Conservation (phyloP, 1,140 invertebrate genomes). For the Cherax quadricarinatus region DNA sequence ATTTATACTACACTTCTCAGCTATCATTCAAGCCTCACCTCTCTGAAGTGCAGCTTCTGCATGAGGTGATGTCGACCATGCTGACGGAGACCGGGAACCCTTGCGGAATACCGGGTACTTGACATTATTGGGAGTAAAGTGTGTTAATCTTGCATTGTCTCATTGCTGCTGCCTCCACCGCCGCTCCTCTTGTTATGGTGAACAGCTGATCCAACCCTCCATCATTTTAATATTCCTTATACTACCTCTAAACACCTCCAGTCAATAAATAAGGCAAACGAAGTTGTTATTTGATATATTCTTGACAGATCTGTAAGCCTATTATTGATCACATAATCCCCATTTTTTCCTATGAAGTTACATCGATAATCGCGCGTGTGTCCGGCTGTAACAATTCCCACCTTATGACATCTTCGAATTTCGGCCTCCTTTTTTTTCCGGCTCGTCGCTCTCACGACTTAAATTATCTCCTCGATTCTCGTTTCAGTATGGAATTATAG, state of each 20-base stretch:
- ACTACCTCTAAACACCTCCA: too few relatives aligned
- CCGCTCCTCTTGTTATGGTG: constrained; percentile 26
- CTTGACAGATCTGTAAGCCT: neutral
- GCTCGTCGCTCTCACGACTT: too few relatives aligned
- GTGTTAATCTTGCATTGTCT: constrained; percentile 15
- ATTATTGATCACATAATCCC: neutral
- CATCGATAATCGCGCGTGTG: neutral
- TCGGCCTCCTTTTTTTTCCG: too few relatives aligned
- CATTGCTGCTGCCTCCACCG: constrained; percentile 26
- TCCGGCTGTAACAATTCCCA: neutral
- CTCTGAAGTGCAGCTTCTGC: constrained; percentile 61
- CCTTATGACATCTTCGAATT: too few relatives aligned
- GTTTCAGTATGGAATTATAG: too few relatives aligned
- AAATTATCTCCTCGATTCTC: too few relatives aligned
- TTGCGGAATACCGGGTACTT: constrained; percentile 21
- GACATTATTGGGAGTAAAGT: constrained; percentile 40
- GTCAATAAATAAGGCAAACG: neutral
- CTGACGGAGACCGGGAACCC: constrained; percentile 42
- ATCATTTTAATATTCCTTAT: neutral
- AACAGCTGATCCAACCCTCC: constrained; percentile 54
- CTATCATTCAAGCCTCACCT: neutral
- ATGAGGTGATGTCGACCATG: constrained; percentile 57
- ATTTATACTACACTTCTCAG: neutral
- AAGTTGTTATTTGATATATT: neutral
- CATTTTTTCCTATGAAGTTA: neutral